Base-by-base conservation (phyloP, 2,888 invertebrate genomes). In the Pherbina coryleti region DNA sequence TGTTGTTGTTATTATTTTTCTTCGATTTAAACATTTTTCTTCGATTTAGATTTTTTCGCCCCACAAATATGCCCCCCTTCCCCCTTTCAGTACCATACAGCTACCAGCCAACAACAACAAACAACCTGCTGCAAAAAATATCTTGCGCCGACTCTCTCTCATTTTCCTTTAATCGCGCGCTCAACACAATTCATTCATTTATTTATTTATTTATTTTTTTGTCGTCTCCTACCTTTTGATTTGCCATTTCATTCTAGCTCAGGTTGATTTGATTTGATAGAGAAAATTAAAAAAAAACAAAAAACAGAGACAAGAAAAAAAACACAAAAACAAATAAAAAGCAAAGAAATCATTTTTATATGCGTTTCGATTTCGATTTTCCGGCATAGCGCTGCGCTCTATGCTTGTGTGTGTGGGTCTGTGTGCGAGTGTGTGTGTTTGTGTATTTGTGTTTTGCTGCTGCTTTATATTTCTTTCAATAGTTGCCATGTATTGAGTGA, bases 161-260 rank as follows among this genome's bases (percentile, higher is more conserved):
- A 67, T 19, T 64, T 31, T 34, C 51, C 25, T 28, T 51, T 34
- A 67, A n/a, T 49, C 69, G 69, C 69, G 60, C 28, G 60, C 60
- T 69, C 69, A 51, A 22, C 28, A 31, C 64, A 25, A 64, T 64
- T 64, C 64, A 64, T 64, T 64, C 64, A 64, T 64, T 64, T 28
- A 64, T 64, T 64, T 64, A 64, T 64, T 69, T 69, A 49, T 51
- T n/a, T n/a, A n/a, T n/a, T 49, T 53, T 34, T 69, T 22, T 22
- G 5, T 69, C 51, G 49, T 9, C 64, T 69, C 69, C 19, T 14
- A 25, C n/a, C 49, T 49, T 44, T 69, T 4, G 28, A 28, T 60
- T 79, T 76, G 76, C 80, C 83, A 72, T 81, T 79, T 75, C 82
- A 72, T 76, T 79, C 79, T 79, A 60, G 70, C 78, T 53, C 64